Conservation (phyloP, 2,888 invertebrate genomes). For the Epinotia demarniana region DNA sequence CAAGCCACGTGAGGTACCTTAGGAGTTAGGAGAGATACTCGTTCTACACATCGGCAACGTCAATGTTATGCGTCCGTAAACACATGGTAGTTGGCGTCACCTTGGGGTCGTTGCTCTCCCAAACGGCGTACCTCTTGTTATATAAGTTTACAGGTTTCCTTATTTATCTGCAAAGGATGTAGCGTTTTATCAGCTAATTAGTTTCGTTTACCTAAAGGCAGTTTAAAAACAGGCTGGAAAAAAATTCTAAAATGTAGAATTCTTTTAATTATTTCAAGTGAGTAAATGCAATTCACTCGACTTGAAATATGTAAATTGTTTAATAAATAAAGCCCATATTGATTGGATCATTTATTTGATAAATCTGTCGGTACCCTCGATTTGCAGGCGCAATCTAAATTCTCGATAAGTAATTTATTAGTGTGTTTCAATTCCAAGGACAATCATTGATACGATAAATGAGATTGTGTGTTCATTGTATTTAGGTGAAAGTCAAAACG, state of each 20-base stretch:
- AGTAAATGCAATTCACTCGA: neutral
- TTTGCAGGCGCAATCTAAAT: constrained; percentile 28
- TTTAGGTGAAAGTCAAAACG: constrained; percentile 36
- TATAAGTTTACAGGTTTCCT: constrained; percentile 32
- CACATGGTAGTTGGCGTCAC: constrained; percentile 46
- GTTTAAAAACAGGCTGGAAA: neutral
- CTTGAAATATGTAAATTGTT: neutral
- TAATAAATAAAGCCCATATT: constrained; percentile 3
- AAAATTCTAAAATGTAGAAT: neutral
- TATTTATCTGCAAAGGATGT: constrained; percentile 29
- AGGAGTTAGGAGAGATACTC: neutral
- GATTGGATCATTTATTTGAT: constrained; percentile 25
- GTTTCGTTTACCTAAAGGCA: neutral
- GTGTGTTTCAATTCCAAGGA: constrained; percentile 19
- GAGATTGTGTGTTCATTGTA: neutral
- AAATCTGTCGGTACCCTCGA: neutral
- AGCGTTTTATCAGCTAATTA: constrained; percentile 11
- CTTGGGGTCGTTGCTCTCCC: constrained; percentile 35
- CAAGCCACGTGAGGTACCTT: neutral
- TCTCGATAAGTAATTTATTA: constrained; percentile 30
- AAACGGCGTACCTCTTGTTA: constrained; percentile 29
- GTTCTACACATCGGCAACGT: constrained; percentile 25
- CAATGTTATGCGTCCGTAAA: constrained; percentile 37
- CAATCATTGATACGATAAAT: constrained; percentile 35
- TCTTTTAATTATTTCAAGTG: neutral